These are phyloP conservation scores for Garra rufa DNA, from an alignment of 2,113 vertebrate genomes.

Conservation along the genomic window DNA sequence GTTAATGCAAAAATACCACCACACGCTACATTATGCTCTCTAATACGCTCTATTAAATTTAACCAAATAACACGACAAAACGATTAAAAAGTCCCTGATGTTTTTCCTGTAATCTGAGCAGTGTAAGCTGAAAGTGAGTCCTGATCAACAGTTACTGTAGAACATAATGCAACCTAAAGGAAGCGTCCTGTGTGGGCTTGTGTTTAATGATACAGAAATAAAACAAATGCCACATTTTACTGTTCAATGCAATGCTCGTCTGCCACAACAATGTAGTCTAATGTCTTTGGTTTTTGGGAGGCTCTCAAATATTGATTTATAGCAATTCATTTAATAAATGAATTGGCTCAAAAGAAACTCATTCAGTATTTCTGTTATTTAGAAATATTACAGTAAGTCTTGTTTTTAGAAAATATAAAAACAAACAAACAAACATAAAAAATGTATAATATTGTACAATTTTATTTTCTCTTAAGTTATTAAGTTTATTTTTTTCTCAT, in stretches of 20 bases:
- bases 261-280: not conserved
- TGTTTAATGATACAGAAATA: not conserved
- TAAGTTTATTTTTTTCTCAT: too few species aligned
- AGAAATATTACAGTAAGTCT: too few species aligned
- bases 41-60: not conserved
- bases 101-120: not conserved
- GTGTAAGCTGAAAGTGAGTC: not conserved
- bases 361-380: too few species aligned
- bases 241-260: not conserved
- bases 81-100: not conserved
- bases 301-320: too few species aligned
- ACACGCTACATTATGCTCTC: not conserved
- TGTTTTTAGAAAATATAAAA: too few species aligned
- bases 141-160: not conserved
- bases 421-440: too few species aligned
- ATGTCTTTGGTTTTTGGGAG: too few species aligned
- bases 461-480: too few species aligned
- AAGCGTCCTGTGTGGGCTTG: not conserved
- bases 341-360: too few species aligned
- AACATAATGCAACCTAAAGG: not conserved
- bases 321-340: too few species aligned
- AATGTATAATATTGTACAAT: too few species aligned
- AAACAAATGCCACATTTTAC: not conserved
- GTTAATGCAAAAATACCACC: conserved; percentile 32
- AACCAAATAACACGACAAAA: not conserved